Evolutionary conservation across 2,888 invertebrate genomes (phyloP), one percentile per base, ranked within the genome.

Genomic region (Listrodromus nycthemerus): DNA sequence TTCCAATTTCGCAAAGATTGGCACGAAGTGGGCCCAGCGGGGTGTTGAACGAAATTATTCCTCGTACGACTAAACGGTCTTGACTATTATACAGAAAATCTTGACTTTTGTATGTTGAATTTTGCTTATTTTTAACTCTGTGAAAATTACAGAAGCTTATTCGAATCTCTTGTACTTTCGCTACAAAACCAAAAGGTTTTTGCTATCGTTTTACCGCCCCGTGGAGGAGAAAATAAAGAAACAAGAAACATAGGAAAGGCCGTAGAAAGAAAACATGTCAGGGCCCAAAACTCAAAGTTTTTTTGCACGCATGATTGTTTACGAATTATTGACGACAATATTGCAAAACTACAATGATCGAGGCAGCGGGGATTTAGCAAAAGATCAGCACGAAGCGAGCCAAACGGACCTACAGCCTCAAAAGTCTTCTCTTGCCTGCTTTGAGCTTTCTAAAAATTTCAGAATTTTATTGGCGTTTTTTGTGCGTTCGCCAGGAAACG

Each of bases 291-390:
- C 7, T 16, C 58, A 10, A 52, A n/a, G 19, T 10, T 13, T 6
- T 30, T 2, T 33, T 37, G 67, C 30, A 19, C 48, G 41, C 55
- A 76, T 65, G 69, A 80, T 80, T 84, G 70, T 70, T 58, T 45
- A 24, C 75, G 52, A 71, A 79, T 79, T 81, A 84, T 85, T 84
- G 82, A 79, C 76, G 69, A 80, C 80, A 85, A 85, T 85, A 85
- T 79, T 55, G 80, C 74, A 78, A 80, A 80, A 80, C 24, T 78
- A 50, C 55, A 65, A 69, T 74, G n/a, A 48, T 61, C 58, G 52
- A 71, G 27, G 30, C 66, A 24, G 63, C 41, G 48, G 16, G 16
- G 19, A 58, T 75, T 65, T 50, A 75, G 65, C 41, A 0, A 24
- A 58, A 41, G 41, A 77, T 48, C 61, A 71, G 33, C 66, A 75